Evolutionary conservation across 2,797 vertebrate species (phyloP), one percentile per base, ranked within the genome.

Genomic region (Hyperoplus lanceolatus): DNA sequence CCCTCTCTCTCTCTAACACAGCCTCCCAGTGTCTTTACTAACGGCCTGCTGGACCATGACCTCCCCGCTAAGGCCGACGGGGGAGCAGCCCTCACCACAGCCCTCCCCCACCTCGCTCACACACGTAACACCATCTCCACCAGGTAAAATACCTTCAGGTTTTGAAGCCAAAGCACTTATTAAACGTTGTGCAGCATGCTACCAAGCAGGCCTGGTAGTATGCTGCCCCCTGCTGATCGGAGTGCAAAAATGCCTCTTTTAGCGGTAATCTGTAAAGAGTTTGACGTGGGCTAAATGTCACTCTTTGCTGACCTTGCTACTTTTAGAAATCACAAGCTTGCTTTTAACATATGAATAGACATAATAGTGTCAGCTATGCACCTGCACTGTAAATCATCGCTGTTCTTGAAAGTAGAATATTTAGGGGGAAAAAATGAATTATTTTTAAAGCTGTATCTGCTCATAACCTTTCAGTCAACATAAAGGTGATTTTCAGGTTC

Each of bases 1-100:
- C 66, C 83, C 82, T 87, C 3, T 87, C 67, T 0, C 77, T 10
- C 3, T 88, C 21, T 61, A 71, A 87, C 80, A 54, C 89, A 95
- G 90, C 95, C 97, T 95, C 94, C 94, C 0, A 91, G 92, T 39
- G 88, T 93, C 80, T 87, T 96, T 93, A 94, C 96, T 81, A 97
- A 97, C 9, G 97, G 97, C 75, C 95, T 96, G 81, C 89, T 95
- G 46, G 94, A 96, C 87, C 91, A 86, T 42, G 96, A 96, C 7
- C 70, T 85, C 39, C 64, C 91, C 6, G 75, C 89, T 83, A 97
- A 95, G 91, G 78, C 83, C 84, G 87, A 89, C 15, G 89, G 86
- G 41, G 80, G 90, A 15, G 65, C 89, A 16, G 57, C 92, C 54
- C 53, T 88, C 5, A 71, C 92, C 5, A 75, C 82, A 43, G 54